A percentile compares a stretch with the other conserved stretches of the same genome.
Evolutionary conservation across 2,113 vertebrate genomes (phyloP).

Genomic region (Zosterops hypoxanthus): DNA sequence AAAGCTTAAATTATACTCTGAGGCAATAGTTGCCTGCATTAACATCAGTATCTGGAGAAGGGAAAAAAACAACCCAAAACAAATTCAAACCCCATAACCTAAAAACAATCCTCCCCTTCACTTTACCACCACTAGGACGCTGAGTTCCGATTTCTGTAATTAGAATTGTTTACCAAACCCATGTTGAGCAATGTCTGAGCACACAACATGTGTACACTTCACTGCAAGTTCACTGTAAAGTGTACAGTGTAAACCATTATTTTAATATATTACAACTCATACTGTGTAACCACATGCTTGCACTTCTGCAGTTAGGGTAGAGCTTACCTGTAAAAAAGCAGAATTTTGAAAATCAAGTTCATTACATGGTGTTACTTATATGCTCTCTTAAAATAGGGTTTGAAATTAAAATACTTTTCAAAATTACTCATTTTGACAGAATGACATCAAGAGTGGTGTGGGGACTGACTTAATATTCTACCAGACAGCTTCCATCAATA

Average conservation of each 20-base stretch:
- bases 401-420: background rate
- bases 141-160: constrained; percentile 9
- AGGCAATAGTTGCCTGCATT: background rate
- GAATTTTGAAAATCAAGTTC: background rate
- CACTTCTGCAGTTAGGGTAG: background rate
- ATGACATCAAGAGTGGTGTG: background rate
- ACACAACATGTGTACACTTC: background rate
- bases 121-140: background rate
- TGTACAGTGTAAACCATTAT: background rate
- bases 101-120: background rate
- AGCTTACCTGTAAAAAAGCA: background rate
- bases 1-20: background rate
- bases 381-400: background rate
- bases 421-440: background rate
- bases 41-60: background rate
- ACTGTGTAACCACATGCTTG: background rate
- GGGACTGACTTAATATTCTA: background rate
- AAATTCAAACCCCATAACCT: background rate
- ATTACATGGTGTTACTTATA: background rate
- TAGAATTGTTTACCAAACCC: background rate
- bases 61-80: background rate
- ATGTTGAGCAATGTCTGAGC: background rate
- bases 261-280: background rate
- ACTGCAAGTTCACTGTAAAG: background rate
- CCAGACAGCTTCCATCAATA: background rate